Evolutionary conservation across 2,797 vertebrate genomes (phyloP).

Genomic region (Thaleichthys pacificus): DNA sequence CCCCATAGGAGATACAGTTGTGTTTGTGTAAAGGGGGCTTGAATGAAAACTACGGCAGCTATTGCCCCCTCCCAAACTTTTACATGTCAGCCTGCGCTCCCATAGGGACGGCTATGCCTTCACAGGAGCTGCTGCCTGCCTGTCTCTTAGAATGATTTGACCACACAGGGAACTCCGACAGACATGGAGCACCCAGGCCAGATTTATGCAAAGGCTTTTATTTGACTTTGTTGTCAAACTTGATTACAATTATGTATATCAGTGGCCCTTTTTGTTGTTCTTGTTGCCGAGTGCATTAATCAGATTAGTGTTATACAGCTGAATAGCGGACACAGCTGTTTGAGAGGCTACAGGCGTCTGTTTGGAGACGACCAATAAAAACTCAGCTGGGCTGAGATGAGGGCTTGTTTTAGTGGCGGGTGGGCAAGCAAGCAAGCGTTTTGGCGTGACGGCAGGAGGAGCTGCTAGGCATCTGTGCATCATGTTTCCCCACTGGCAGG

Average conservation of each 20-base stretch:
- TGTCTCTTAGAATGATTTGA: constrained; percentile 6
- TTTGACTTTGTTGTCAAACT: constrained; percentile 66
- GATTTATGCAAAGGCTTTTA: constrained; percentile 56
- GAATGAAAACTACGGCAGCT: constrained; percentile 54
- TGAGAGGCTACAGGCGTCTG: constrained; percentile 66
- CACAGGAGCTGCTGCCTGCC: constrained; percentile 14
- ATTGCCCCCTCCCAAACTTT: constrained; percentile 61
- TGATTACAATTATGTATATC: constrained; percentile 74
- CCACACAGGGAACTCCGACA: constrained; percentile 13
- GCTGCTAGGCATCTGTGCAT: constrained; percentile 18
- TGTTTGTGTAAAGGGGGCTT: constrained; percentile 40
- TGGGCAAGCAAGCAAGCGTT: neutral
- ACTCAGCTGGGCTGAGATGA: constrained; percentile 51
- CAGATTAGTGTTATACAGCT: constrained; percentile 66
- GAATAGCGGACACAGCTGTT: constrained; percentile 71
- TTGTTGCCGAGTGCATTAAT: constrained; percentile 67
- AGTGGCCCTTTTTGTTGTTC: constrained; percentile 51
- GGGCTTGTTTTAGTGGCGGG: constrained; percentile 46
- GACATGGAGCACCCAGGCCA: constrained; percentile 32
- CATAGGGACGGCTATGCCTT: constrained; percentile 11
- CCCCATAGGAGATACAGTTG: constrained; percentile 64
- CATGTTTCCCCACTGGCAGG: constrained; percentile 28
- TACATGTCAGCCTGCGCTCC: constrained; percentile 17
- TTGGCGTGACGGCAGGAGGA: neutral
- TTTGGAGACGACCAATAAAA: constrained; percentile 50